Base-by-base conservation (phyloP, 2,113 vertebrate genomes). In the Sterrhoptilus dennistouni region DNA sequence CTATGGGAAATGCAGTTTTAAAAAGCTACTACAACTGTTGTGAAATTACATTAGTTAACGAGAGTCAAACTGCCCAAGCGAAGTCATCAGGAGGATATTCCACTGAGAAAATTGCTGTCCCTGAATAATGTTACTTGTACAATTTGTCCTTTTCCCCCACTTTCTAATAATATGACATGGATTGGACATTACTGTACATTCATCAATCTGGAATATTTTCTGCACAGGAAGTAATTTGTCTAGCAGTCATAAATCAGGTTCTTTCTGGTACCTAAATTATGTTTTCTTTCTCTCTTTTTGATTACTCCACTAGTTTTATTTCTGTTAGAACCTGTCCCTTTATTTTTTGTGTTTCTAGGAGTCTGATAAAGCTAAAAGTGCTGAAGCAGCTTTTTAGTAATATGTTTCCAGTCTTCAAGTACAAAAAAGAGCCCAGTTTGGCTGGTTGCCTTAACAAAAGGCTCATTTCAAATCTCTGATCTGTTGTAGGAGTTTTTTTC, bases 401-500 rank as follows among this genome's bases (percentile, higher is more conserved):
- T 70, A 53, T 15, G 8, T 71, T 42, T 72, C 23, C 20, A 60
- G 18, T 50, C 28, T 86, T 64, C 29, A 83, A 59, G 23, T 45
- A 14, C 7, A 54, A 71, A 71, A 47, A 52, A 65, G 19, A 71
- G 8, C 25, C 4, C 19, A 25, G 20, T 86, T 76, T 71, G 38
- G 9, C 8, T 86, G 70, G 83, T 35, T 59, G 35, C 35, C 42
- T 23, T 91, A 68, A 79, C 13, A 80, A 89, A 90, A 71, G 16
- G 14, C n/a, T 86, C 4, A 36, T 71, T 83, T 74, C 31, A 71
- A 38, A 44, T 71, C 33, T 66, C 5, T 33, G 47, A 45, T 61
- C 4, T 15, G 5, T 56, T 87, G 21, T 36, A 35, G 3, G 0
- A 0, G 0, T 5, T 68, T n/a, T 89, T 57, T 50, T 13, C 8